Evolutionary conservation across 2,888 invertebrate genomes (phyloP), one percentile per base, ranked within the genome.

Genomic region (Tuberolachnus salignus): DNA sequence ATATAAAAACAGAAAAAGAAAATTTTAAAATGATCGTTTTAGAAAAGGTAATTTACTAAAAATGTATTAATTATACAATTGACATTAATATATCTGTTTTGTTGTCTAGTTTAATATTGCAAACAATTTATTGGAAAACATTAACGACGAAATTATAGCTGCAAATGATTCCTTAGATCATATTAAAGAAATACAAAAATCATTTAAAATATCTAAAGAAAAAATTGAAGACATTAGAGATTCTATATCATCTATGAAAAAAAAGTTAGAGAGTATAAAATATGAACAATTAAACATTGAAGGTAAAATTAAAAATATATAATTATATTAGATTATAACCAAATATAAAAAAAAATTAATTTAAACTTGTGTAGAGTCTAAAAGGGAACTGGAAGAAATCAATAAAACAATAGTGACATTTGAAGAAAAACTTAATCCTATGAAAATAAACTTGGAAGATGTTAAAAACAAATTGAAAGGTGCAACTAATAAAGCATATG

Each of bases 401-500:
- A 51, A 59, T 69, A 13, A 51, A 23, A 57, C 42, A 13, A 78
- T 78, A 1, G 11, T 10, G 6, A 49, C 0, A 3, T 42, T 78
- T 14, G 69, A 78, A n/a, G 9, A 13, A 21, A 59, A 11, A 51
- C 34, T 69, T 21, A 16, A n/a, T 34, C 69, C 69, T 3, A 16
- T 69, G 23, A 78, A 23, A 42, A 69, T 1, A 10, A 67, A 57
- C 34, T 59, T 69, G 21, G 59, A 69, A 1, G 49, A 13, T 21
- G n/a, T 69, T n/a, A 80, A 53, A 73, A 80, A 49, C 14, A 72
- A 80, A 63, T 21, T 80, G 2, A 64, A 34, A 55, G 34, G 49
- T 66, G n/a, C 26, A 49, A 72, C 55, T 46, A 42, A 10, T 26
- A 80, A 73, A 64, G 53, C 66, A 10, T 21, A 9, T 55, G 63